These are phyloP conservation scores for Teinopalpus imperialis DNA, from an alignment of 2,888 invertebrate genomes.

Conservation along the genomic window DNA sequence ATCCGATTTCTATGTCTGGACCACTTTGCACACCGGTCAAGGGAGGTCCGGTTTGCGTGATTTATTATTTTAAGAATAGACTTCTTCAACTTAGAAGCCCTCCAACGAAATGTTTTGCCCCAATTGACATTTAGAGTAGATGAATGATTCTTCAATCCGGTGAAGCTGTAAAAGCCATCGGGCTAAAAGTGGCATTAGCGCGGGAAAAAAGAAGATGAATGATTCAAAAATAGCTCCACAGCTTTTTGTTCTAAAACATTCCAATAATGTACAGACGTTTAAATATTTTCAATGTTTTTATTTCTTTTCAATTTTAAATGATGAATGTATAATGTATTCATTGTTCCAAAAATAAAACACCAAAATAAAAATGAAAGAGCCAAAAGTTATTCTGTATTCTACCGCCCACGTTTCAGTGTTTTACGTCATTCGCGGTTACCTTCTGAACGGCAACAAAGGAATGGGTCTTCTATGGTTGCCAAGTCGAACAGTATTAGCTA, in stretches of 20 bases:
- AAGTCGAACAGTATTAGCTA: too few relatives aligned
- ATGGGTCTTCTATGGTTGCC: constrained; percentile 1
- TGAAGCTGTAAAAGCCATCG: too few relatives aligned
- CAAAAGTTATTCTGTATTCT: constrained; percentile 4
- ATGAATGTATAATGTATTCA: constrained; percentile 8
- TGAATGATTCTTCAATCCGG: too few relatives aligned
- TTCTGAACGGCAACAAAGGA: neutral
- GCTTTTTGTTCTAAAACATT: neutral
- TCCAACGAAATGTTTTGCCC: too few relatives aligned
- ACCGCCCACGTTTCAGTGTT: constrained; percentile 7
- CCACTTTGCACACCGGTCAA: neutral
- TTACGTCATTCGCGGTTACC: constrained; percentile 8
- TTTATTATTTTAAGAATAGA: too few relatives aligned
- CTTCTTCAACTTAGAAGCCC: too few relatives aligned
- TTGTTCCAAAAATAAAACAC: constrained; percentile 15
- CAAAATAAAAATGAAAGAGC: constrained; percentile 15
- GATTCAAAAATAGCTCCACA: too few relatives aligned
- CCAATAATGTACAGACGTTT: neutral
- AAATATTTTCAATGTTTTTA: too few relatives aligned
- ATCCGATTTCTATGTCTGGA: constrained; percentile 22
- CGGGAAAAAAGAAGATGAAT: too few relatives aligned
- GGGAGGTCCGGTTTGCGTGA: too few relatives aligned
- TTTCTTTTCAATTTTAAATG: constrained; percentile 6
- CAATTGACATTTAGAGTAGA: too few relatives aligned
- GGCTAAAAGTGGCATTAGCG: too few relatives aligned